Evolutionary conservation across 2,888 invertebrate species (phyloP), one percentile per base, ranked within the genome.

Genomic region (Papilio elwesi): DNA sequence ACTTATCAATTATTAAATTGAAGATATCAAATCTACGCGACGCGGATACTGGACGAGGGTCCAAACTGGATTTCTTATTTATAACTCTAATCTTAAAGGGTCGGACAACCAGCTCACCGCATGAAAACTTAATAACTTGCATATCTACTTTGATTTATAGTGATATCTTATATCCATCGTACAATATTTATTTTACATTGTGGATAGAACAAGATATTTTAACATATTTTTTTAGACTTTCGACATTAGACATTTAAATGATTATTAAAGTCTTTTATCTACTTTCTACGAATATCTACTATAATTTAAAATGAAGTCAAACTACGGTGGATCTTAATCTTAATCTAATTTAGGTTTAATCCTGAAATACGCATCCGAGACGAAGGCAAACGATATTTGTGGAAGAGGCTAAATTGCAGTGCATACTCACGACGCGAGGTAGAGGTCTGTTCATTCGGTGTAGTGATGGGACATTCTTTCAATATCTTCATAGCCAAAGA

Each of bases 341-440:
- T 69, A 69, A 66, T 71, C 59, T 71, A 51, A 66, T 71, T 66
- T 66, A 47, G 59, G 66, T 71, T 70, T 71, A 71, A 71, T 71
- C 71, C 66, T 16, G 66, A 59, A 49, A 59, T 15, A 59, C 66
- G 51, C 66, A 55, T 47, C 48, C 53, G 47, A 59, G 71, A 66
- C 65, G 71, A 66, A 59, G 71, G 59, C 66, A 15, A 71, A 59
- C 38, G 49, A 49, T 70, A 65, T 71, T 59, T 59, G 71, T 65
- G 51, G 64, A 57, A 49, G 57, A 65, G 47, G 15, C 65, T 57
- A 70, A 70, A 65, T 70, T 70, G 55, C 47, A 55, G 55, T 36
- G 48, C 36, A 49, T 47, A 26, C 48, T 70, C 53, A 26, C n/a
- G 64, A 55, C 36, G 43, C 53, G 55, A 55, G 48, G 57, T 59